phyloP scores from a whole-genome alignment of 2,113 vertebrate genomes.

The Podarcis muralis region DNA sequence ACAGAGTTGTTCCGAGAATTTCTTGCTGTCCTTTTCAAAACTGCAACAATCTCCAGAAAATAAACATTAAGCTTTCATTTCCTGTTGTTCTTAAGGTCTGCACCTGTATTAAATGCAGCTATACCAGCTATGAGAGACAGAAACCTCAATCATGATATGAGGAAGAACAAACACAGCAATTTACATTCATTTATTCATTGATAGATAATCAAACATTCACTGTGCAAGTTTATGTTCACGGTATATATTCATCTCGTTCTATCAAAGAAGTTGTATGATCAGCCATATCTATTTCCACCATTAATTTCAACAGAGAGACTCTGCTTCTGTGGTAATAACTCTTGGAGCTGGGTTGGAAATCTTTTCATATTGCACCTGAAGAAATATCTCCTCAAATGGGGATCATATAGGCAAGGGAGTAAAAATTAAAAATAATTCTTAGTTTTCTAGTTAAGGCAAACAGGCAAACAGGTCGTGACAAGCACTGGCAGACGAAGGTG shows the following conservation, averaged over 20 bases:
- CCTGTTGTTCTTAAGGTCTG: neutral
- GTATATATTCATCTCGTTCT: neutral
- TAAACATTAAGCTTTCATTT: neutral
- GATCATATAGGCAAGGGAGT: neutral
- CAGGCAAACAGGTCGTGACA: no score
- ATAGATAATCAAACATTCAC: conserved; percentile 5
- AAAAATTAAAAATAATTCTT: neutral
- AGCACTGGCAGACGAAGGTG: no score
- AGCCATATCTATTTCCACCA: neutral
- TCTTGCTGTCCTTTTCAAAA: conserved; percentile 8
- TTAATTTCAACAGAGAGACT: no score
- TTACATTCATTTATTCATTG: conserved; percentile 7
- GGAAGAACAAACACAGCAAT: neutral
- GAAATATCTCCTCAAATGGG: neutral
- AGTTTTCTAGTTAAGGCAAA: neutral
- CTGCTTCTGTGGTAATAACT: neutral
- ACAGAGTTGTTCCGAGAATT: neutral
- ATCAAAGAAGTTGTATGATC: neutral
- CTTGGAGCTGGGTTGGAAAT: neutral
- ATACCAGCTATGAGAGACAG: neutral
- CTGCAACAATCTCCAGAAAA: neutral
- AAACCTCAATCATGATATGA: neutral
- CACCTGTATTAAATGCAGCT: conserved; percentile 4
- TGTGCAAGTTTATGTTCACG: neutral
- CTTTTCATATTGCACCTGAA: neutral